These are phyloP conservation scores for Cyprinodon brontotheroides DNA, from an alignment of 2,113 vertebrate species.

Conservation along the genomic window DNA sequence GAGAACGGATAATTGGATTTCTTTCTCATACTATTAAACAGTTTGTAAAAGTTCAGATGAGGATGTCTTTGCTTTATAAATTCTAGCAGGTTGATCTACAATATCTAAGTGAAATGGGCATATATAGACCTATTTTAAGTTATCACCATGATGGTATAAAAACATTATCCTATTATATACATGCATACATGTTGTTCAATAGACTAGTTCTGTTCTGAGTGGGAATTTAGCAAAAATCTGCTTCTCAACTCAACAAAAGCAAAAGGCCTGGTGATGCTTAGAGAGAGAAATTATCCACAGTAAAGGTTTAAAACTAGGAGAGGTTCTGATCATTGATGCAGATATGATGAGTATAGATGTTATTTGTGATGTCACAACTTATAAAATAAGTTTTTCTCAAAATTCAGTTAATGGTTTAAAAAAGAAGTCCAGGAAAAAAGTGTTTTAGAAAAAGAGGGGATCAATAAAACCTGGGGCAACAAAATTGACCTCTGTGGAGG, in stretches of 20 bases:
- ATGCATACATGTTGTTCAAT: background rate
- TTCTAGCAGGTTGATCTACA: too few species aligned
- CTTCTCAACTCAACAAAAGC: background rate
- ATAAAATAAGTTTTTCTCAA: background rate
- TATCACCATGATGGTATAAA: too few species aligned
- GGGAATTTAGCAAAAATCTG: background rate
- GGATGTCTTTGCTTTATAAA: too few species aligned
- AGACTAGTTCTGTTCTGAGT: background rate
- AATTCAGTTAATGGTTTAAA: background rate
- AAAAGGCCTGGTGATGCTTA: background rate
- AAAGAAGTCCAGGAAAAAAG: background rate
- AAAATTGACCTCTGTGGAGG: background rate
- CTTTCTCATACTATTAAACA: too few species aligned
- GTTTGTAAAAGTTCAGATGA: too few species aligned
- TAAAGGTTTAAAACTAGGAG: too few species aligned
- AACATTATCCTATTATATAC: too few species aligned
- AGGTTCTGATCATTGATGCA: background rate
- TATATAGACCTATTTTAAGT: too few species aligned
- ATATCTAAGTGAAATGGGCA: too few species aligned
- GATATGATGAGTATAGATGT: background rate
- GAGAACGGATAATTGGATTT: too few species aligned
- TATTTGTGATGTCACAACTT: background rate
- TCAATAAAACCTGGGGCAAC: background rate
- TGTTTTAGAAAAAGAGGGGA: background rate
- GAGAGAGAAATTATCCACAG: background rate